Evolutionary conservation across 2,797 vertebrate species (phyloP).

Genomic region (Parauchenoglanis ngamensis): DNA sequence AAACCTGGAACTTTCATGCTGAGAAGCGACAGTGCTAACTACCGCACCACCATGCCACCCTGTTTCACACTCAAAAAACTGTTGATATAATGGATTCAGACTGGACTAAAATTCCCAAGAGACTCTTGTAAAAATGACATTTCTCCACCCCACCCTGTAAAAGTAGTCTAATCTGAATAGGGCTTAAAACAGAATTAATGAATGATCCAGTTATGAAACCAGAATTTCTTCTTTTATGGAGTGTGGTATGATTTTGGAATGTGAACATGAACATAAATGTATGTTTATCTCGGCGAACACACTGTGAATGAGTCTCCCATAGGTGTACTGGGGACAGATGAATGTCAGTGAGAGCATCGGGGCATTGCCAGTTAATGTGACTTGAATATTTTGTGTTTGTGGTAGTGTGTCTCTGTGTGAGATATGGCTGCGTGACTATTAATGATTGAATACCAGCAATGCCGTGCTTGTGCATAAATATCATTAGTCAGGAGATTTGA

Average conservation of each 20-base stretch:
- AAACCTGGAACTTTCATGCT: too few species aligned
- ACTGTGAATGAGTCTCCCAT: slow-evolving; percentile 38
- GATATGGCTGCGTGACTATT: slow-evolving; percentile 65
- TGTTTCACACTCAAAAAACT: not conserved
- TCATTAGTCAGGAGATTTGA: slow-evolving; percentile 38
- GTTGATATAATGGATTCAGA: too few species aligned
- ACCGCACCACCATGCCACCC: too few species aligned
- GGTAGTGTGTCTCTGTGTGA: slow-evolving; percentile 36
- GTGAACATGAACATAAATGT: slow-evolving; percentile 16
- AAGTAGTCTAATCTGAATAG: not conserved
- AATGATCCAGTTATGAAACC: not conserved
- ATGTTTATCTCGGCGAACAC: slow-evolving; percentile 31
- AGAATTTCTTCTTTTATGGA: slow-evolving; percentile 7
- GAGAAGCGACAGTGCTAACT: too few species aligned
- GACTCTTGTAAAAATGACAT: not conserved
- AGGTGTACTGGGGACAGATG: slow-evolving; percentile 32
- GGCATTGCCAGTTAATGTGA: slow-evolving; percentile 35
- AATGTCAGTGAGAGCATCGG: slow-evolving; percentile 39
- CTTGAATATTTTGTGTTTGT: slow-evolving; percentile 33
- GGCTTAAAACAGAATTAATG: not conserved
- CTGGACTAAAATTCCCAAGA: not conserved
- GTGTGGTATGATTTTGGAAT: not conserved
- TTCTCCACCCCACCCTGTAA: not conserved
- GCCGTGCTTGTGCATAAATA: slow-evolving; percentile 69
- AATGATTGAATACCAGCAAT: slow-evolving; percentile 69